Evolutionary conservation across 2,113 vertebrate species (phyloP).

Genomic region (Vireo altiloquus): DNA sequence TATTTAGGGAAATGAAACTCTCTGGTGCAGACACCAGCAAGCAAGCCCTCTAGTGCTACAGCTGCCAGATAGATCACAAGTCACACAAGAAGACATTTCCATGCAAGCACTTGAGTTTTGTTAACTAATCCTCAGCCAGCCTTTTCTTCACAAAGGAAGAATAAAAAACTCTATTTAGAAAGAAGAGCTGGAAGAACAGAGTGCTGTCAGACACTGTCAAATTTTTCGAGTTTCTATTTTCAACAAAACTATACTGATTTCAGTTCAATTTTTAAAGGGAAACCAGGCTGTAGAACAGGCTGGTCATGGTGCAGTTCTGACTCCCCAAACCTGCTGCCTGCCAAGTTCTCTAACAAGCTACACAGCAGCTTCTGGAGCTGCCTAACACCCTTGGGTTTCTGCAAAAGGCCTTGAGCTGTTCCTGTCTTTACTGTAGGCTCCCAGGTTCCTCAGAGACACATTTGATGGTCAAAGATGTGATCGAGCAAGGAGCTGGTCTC

Average conservation of each 20-base stretch:
- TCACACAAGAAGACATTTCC: neutral
- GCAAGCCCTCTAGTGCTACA: neutral
- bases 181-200: neutral
- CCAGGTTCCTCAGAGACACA: neutral
- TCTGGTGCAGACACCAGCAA: neutral
- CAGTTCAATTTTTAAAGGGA: neutral
- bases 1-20: neutral
- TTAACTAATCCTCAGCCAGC: neutral
- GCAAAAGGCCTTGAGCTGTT: neutral
- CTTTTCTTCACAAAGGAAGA: slow-evolving; percentile 2
- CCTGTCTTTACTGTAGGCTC: neutral
- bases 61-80: neutral
- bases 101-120: neutral
- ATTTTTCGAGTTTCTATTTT: neutral
- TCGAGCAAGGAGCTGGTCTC: neutral
- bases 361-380: neutral
- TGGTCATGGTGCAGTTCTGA: neutral
- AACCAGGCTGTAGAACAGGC: neutral
- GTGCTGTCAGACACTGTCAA: neutral
- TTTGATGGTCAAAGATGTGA: neutral
- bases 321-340: neutral
- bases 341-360: neutral
- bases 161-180: neutral
- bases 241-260: neutral
- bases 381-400: neutral